Evolutionary conservation across 2,888 invertebrate genomes (phyloP).

Genomic region (Dorcus hopei): DNA sequence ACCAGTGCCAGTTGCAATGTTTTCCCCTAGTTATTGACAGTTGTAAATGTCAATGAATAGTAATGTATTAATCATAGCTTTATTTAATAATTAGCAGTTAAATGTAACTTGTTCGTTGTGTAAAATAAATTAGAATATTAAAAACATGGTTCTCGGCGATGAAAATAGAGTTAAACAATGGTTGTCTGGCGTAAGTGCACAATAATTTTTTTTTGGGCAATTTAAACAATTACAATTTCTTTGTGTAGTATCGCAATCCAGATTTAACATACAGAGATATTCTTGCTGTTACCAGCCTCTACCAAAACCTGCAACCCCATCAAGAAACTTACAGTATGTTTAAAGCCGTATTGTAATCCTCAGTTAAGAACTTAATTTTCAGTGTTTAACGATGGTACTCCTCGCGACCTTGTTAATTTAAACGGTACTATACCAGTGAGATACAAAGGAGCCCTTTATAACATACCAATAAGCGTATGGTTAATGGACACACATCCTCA

Average conservation of each 20-base stretch:
- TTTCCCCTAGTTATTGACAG: background rate
- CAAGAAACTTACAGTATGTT: constrained; percentile 68
- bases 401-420: constrained; percentile 77
- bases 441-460: constrained; percentile 84
- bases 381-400: constrained; percentile 87
- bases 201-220: background rate
- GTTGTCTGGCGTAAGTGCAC: constrained; percentile 50
- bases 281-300: constrained; percentile 59
- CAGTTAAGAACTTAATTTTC: constrained; percentile 20
- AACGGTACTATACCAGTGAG: constrained; percentile 91
- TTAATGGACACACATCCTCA: constrained; percentile 96
- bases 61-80: background rate
- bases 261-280: constrained; percentile 67
- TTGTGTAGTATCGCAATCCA: constrained; percentile 66
- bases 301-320: constrained; percentile 62
- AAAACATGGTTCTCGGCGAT: constrained; percentile 37
- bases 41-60: background rate
- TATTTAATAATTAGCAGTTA: background rate
- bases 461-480: constrained; percentile 97
- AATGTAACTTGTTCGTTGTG: too few relatives aligned
- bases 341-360: background rate
- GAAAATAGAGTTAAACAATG: constrained; percentile 54
- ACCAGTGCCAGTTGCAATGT: background rate
- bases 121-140: background rate
- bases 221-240: constrained; percentile 6